These are phyloP conservation scores for Embiotoca jacksoni DNA, from an alignment of 2,113 vertebrate species.

Conservation along the genomic window DNA sequence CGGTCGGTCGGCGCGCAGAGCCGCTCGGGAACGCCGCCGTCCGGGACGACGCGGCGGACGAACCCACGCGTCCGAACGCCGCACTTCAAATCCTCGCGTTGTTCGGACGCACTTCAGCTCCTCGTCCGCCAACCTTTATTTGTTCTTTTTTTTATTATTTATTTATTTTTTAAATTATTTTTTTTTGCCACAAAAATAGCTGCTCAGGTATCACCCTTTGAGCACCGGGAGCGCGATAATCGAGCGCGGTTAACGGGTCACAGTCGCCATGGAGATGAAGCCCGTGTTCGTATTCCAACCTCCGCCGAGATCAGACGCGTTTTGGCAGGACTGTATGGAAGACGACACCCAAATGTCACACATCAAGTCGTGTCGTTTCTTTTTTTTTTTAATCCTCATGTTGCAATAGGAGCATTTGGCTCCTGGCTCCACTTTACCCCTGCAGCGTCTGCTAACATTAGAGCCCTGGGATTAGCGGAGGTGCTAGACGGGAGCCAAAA, in stretches of 20 bases:
- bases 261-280: conserved; percentile 48
- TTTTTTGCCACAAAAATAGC: conserved; percentile 10
- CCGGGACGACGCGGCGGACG: too few relatives aligned
- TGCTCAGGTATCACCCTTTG: not conserved
- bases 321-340: conserved; percentile 27
- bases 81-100: not conserved
- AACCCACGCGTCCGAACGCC: too few relatives aligned
- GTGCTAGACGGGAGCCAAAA: conserved; percentile 75
- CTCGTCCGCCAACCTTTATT: not conserved
- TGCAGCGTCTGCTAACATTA: conserved; percentile 53
- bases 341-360: conserved; percentile 55
- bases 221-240: conserved; percentile 18
- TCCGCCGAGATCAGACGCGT: conserved; percentile 26
- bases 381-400: conserved; percentile 39
- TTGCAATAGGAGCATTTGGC: conserved; percentile 54
- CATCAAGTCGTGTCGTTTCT: conserved; percentile 39
- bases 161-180: too few relatives aligned
- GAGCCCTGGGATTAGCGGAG: conserved; percentile 64
- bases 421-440: conserved; percentile 39
- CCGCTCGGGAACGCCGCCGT: too few relatives aligned
- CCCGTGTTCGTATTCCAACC: conserved; percentile 28
- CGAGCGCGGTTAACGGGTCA: conserved; percentile 29
- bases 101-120: conserved; percentile 2
- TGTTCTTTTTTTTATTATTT: too few relatives aligned
- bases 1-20: not conserved